Base-by-base conservation (phyloP, 53 echinoderm and acorn worm species). In the Arbacia lixula region DNA sequence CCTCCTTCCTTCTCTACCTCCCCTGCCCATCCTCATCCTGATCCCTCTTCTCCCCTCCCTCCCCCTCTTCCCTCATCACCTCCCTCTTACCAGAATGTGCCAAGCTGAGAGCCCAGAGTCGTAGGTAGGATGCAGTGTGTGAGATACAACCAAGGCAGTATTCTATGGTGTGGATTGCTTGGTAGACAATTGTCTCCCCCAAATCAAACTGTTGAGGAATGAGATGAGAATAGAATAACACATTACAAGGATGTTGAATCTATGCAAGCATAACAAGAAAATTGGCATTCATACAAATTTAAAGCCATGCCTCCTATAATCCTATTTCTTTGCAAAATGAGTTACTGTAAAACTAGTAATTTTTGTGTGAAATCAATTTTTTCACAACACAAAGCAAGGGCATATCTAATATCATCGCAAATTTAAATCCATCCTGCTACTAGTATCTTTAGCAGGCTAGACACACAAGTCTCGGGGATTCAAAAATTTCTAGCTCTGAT, bases 61-160 rank as follows among this genome's bases (percentile, higher is more conserved):
- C 12, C 19, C 12, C 50, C 50, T 50, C 19, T 19, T 0, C 19
- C 50, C 12, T 14, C 19, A 50, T 0, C 0, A 20, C 12, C 9
- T 2, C 38, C 11, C 6, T 19, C 75, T 75, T 84, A 91, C 91
- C 91, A 26, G 91, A 82, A 68, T 91, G 91, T 66, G 91, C 91
- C 75, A 91, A 57, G 83, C 91, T 91, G 87, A 91, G 87, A 76
- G 91, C 91, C 91, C 91, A 91, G 54, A 91, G 87, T 41, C 91
- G 91, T 12, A 91, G 87, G 63, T 91, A 91, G 1, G 91, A 91
- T 1, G 91, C 91, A 14, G 91, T 91, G 87, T 91, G 87, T 12
- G 91, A 91, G 84, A 91, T 88, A 14, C 88, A 87, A 21, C 91
- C 87, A 28, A 91, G 88, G 71, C 91, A 91, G 83, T 86, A 90